Base-by-base conservation (phyloP, 2,888 invertebrate genomes). In the Dorcus parallelipipedus region DNA sequence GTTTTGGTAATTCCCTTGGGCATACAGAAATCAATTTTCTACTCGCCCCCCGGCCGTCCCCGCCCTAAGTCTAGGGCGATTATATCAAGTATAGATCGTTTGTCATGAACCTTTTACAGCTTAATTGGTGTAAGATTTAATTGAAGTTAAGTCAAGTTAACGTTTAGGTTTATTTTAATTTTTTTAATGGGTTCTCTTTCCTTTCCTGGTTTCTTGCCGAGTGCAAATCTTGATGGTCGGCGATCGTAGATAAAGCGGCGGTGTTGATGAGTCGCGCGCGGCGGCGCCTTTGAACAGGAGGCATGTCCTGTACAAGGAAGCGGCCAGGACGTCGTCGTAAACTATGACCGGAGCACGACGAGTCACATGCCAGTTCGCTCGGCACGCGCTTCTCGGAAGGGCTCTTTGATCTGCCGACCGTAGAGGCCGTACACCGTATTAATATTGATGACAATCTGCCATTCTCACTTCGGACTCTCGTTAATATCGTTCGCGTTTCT, bases 301-400 rank as follows among this genome's bases (percentile, higher is more conserved):
- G 26, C 26, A 33, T 33, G 26, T 33, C 62, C 60, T 17, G 43
- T 43, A 51, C 41, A 68, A 69, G 69, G 69, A 70, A 72, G 69
- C 64, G 68, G 66, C 63, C 70, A 70, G 72, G 70, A 71, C 70
- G 71, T 71, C 70, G 71, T 71, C 71, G 69, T 73, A 73, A 73
- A 73, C 70, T 73, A 71, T 71, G 71, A 70, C 70, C 71, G 60
- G 60, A 60, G 61, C 63, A 58, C 58, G 58, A 54, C 38, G 38
- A 20, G 67, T 69, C 69, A 69, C 67, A 70, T 69, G 71, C 69
- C 70, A 67, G 63, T 67, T 66, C 64, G 70, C 67, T 69, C 71
- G 72, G 73, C 73, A 73, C 73, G 72, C 73, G 73, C 72, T 73
- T 73, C 73, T 69, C 61, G 65, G 72, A 72, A 72, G 62, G 47